Evolutionary conservation across 2,113 vertebrate genomes (phyloP).

Genomic region (Edolisoma coerulescens): DNA sequence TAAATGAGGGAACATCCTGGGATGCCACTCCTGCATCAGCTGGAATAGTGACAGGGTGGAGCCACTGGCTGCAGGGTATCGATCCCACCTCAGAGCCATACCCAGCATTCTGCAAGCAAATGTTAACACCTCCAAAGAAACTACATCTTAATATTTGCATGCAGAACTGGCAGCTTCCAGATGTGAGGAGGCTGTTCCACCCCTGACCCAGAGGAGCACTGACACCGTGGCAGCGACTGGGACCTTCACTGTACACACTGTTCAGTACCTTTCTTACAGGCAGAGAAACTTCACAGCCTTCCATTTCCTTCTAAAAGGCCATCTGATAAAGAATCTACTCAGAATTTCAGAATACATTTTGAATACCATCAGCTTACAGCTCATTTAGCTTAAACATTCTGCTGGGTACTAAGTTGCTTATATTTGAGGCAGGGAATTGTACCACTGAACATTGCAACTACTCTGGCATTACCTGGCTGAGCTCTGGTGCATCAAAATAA

Average conservation of each 20-base stretch:
- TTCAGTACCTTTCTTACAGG: neutral
- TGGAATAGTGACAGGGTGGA: neutral
- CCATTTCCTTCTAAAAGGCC: neutral
- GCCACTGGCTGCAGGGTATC: neutral
- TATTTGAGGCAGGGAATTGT: neutral
- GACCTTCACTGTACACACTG: neutral
- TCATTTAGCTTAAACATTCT: neutral
- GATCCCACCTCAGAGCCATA: neutral
- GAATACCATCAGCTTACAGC: neutral
- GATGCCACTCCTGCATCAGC: neutral
- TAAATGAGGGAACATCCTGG: neutral
- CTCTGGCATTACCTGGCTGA: neutral
- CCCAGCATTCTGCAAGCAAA: neutral
- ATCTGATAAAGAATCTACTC: neutral
- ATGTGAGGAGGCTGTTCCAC: neutral
- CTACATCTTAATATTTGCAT: neutral
- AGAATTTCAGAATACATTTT: neutral
- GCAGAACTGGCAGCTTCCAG: neutral
- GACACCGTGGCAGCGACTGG: rapidly evolving
- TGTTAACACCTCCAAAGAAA: neutral
- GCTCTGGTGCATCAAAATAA: neutral
- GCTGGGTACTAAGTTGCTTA: neutral
- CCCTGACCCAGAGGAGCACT: neutral
- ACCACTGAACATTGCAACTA: neutral
- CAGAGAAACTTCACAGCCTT: neutral